A percentile compares a stretch with the other conserved stretches of the same genome.
Conservation (phyloP, 2,797 vertebrate species). For the Trematomus bernacchii region DNA sequence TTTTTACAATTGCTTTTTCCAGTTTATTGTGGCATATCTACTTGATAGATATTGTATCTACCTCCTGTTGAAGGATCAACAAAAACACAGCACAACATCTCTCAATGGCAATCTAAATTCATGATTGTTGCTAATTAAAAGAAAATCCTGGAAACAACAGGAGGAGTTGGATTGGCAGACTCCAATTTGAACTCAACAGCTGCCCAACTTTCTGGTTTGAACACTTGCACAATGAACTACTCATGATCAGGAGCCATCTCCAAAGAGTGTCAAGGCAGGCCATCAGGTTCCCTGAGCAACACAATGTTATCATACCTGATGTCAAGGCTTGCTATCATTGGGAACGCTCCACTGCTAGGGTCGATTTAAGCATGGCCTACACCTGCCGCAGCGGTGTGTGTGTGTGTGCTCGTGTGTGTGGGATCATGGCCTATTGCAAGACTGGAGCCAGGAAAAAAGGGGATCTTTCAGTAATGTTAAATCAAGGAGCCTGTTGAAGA, state of each 20-base stretch:
- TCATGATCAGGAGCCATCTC: conserved; percentile 37
- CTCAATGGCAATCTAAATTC: neutral
- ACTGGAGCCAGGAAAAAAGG: conserved; percentile 29
- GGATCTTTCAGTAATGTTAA: conserved; percentile 75
- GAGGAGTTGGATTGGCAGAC: neutral
- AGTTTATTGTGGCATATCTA: neutral
- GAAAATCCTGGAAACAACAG: neutral
- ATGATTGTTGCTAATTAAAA: neutral
- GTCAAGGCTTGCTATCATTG: conserved; percentile 60
- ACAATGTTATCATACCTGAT: conserved; percentile 66
- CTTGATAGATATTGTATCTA: neutral
- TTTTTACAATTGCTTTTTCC: neutral
- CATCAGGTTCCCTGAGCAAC: conserved; percentile 7
- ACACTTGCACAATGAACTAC: conserved; percentile 12
- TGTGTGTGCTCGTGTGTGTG: conserved; percentile 1
- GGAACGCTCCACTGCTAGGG: conserved; percentile 38
- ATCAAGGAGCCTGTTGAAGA: conserved; percentile 67
- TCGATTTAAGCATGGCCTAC: conserved; percentile 50
- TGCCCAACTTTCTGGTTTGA: conserved; percentile 19
- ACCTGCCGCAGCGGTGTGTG: conserved; percentile 38
- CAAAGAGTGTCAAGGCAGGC: conserved; percentile 23
- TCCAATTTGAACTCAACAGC: conserved; percentile 18
- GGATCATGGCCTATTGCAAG: conserved; percentile 12
- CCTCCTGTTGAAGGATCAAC: neutral
- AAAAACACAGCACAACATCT: neutral